Evolutionary conservation across 2,888 invertebrate genomes (phyloP), one percentile per base, ranked within the genome.

Genomic region (Empis livida): DNA sequence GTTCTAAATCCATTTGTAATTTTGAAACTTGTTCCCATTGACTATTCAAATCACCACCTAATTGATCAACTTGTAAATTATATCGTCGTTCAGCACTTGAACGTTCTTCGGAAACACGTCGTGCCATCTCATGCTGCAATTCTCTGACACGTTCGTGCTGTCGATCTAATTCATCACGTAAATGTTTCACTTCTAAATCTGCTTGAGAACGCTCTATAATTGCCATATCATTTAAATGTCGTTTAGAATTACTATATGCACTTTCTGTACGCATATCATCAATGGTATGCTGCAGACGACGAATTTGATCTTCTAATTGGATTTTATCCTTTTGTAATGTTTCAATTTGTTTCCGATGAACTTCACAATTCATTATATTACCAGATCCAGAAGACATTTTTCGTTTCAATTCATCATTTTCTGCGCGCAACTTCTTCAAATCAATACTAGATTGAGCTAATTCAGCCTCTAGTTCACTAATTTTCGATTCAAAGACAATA

Each of bases 391-490:
- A 3, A 0, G 60, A 49, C 31, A 62, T 27, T 55, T 69, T 73
- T 57, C 58, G 66, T 64, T 64, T 72, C 0, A 68, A 56, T 63
- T 68, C 61, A 31, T 78, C 77, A 55, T 78, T 78, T 51, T 82
- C 81, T 46, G 77, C 83, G 57, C 80, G 79, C 1, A 82, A 67
- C 60, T 86, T 84, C 59, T 80, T 80, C 31, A 88, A 64, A 57
- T 86, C 87, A 46, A 89, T 82, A 61, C 76, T 82, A 0, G 83
- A 68, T 61, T 89, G 88, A 9, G 84, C 80, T 41, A 89, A 67
- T 57, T 89, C 88, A 0, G 89, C 89, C 61, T 90, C 89, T 48
- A 90, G 63, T 59, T 90, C 89, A 4, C 87, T 83, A 45, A 89
- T 88, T 51, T 85, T 76, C 0, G 89, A 88, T 64, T 89, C 89